phyloP scores from a whole-genome alignment of 2,888 invertebrate genomes.

The Tridacna crocea region DNA sequence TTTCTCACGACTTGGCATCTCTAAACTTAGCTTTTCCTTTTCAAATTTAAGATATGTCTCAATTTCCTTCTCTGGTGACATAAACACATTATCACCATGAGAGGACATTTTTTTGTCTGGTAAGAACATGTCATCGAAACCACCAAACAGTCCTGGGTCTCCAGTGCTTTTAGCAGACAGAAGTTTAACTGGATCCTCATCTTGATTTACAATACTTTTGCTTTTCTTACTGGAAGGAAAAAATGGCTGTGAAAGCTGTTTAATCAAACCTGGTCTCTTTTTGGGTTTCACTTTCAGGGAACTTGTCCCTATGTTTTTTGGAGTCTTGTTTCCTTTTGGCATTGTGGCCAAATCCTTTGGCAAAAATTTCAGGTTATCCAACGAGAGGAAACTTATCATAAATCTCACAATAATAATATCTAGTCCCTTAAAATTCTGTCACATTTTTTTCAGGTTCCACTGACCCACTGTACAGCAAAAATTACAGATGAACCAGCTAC shows the following conservation, averaged over 20 bases:
- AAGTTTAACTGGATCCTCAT: conserved; percentile 22
- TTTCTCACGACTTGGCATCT: conserved; percentile 43
- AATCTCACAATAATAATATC: not conserved
- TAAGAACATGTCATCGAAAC: conserved; percentile 61
- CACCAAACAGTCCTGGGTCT: conserved; percentile 51
- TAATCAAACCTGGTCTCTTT: conserved; percentile 59
- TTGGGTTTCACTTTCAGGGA: conserved; percentile 62
- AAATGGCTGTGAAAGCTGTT: conserved; percentile 61
- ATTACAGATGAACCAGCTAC: too few species aligned
- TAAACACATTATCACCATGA: conserved; percentile 45
- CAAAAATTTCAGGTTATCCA: conserved; percentile 7
- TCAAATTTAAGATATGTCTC: conserved; percentile 47
- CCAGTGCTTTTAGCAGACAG: conserved; percentile 40
- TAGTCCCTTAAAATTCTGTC: too few species aligned
- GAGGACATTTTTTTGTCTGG: conserved; percentile 34
- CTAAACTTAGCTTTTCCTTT: conserved; percentile 35
- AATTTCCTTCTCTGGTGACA: conserved; percentile 47
- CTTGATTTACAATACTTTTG: conserved; percentile 26
- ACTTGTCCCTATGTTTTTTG: conserved; percentile 55
- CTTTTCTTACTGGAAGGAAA: conserved; percentile 56
- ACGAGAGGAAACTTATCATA: conserved; percentile 17
- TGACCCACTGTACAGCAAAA: too few species aligned
- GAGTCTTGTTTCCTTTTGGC: conserved; percentile 30
- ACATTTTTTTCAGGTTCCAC: too few species aligned
- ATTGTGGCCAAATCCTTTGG: conserved; percentile 18